These are phyloP conservation scores for Diogma glabrata DNA, from an alignment of 2,888 invertebrate species.

Conservation along the genomic window DNA sequence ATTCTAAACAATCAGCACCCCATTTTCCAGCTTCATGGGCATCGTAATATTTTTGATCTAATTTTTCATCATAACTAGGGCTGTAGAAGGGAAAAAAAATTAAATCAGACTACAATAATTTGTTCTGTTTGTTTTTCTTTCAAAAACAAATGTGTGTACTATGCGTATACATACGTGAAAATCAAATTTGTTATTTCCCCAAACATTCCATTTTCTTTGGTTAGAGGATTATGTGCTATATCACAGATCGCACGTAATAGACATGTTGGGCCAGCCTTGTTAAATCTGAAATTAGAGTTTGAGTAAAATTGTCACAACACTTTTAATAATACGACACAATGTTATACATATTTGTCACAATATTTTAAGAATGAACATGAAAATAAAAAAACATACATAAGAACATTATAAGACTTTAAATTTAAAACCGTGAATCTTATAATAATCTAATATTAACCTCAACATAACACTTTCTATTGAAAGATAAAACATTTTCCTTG, in stretches of 20 bases:
- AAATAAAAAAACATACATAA: too few species aligned
- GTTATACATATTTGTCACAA: too few species aligned
- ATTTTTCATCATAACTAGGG: constrained; percentile 1
- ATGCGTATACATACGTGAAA: background rate
- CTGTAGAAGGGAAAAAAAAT: background rate
- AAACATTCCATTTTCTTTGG: constrained; percentile 4
- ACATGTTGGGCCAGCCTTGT: background rate
- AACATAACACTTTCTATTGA: constrained; percentile 1
- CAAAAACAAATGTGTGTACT: background rate
- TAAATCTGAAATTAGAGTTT: background rate
- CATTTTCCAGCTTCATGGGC: constrained; percentile 2
- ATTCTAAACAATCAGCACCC: constrained; percentile 3
- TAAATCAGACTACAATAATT: background rate
- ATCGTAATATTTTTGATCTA: background rate
- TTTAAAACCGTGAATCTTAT: background rate
- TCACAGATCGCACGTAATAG: constrained; percentile 5
- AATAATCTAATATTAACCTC: background rate
- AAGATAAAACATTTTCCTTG: constrained; percentile 1
- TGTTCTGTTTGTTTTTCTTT: background rate
- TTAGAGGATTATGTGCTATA: background rate
- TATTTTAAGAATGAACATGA: too few species aligned
- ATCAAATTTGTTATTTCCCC: constrained; percentile 3
- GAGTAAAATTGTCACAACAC: too few species aligned
- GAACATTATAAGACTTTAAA: too few species aligned
- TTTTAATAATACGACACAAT: too few species aligned